Base-by-base conservation (phyloP, 2,797 vertebrate genomes). In the Potorous gilbertii region DNA sequence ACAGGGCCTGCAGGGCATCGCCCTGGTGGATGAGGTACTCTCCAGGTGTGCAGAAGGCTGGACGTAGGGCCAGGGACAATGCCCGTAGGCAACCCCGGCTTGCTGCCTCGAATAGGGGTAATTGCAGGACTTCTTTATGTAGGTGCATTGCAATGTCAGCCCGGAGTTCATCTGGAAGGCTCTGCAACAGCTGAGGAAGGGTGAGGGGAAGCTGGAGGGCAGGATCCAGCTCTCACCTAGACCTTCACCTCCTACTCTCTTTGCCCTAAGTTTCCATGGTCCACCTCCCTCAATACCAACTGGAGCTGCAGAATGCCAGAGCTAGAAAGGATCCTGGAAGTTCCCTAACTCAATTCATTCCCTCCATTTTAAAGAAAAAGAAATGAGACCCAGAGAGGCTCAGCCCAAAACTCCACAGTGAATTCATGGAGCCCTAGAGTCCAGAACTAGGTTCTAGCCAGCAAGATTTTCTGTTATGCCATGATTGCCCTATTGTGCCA, bases 111-210 rank as follows among this genome's bases (percentile, higher is more conserved):
- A 98, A 98, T 87, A 98, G 94, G 0, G 98, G 98, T 96, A 98
- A 98, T 97, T 98, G 98, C 91, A 98, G 97, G 52, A 98, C 97
- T 90, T 98, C 98, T 92, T 98, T 98, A 96, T 98, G 98, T 90
- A 98, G 98, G 94, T 98, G 98, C 98, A 98, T 98, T 92, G 98
- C 98, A 1, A 98, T 98, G 97, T 98, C 98, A 0, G 98, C 98
- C 0, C 98, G 98, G 5, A 98, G 98, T 95, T 98, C 98, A 0
- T 98, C 98, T 0, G 98, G 98, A 93, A 98, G 98, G 94, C 98
- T 98, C 95, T 98, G 98, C 95, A 98, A 94, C 92, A 98, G 96
- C 98, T 98, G 96, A n/a, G 21, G 0, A 0, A 56, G 40, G 52
- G 55, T 31, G 62, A 57, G 27, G 54, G 31, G 31, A n/a, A n/a